Evolutionary conservation across 2,888 invertebrate species (phyloP).

Genomic region (Monochamus alternatus): DNA sequence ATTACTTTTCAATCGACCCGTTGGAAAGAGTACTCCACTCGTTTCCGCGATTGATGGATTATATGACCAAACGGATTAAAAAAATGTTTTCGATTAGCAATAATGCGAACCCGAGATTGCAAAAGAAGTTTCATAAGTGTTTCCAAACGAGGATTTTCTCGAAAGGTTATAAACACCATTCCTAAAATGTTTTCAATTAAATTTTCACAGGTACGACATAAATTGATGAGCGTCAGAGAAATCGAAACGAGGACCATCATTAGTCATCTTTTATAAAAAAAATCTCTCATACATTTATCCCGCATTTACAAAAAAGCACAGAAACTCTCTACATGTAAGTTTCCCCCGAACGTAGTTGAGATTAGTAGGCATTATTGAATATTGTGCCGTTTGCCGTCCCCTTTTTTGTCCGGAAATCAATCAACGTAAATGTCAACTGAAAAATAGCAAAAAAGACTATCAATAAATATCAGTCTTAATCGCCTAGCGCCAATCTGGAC

Average conservation of each 20-base stretch:
- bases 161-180: not conserved
- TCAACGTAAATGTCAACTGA: not conserved
- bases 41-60: not conserved
- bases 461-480: not conserved
- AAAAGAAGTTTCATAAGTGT: not conserved
- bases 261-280: conserved; percentile 22
- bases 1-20: not conserved
- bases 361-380: not conserved
- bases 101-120: not conserved
- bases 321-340: too few species aligned
- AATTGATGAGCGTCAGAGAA: conserved; percentile 15
- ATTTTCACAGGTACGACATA: conserved; percentile 11
- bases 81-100: too few species aligned
- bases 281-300: conserved; percentile 28
- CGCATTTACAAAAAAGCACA: conserved; percentile 39
- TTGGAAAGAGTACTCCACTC: not conserved
- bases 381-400: not conserved
- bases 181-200: conserved; percentile 20
- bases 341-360: too few species aligned
- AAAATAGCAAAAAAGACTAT: not conserved
- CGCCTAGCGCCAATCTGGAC: too few species aligned
- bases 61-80: not conserved
- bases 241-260: conserved; percentile 19
- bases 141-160: not conserved
- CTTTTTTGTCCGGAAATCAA: not conserved